Base-by-base conservation (phyloP, 2,888 invertebrate species). In the Drosophila aldrichi region DNA sequence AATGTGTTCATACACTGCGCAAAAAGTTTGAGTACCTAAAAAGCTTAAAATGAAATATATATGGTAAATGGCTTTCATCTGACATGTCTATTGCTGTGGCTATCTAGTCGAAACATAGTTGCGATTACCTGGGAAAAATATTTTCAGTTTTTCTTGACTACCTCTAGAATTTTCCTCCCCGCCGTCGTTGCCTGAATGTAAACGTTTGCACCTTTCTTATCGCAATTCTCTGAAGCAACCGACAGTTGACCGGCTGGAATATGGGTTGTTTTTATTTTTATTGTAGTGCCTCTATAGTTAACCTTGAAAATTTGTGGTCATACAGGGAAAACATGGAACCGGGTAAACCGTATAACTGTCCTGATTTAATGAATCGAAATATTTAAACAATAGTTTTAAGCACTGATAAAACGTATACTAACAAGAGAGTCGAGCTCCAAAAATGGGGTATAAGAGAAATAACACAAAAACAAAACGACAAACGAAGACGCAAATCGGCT, bases 401-500 rank as follows among this genome's bases (percentile, higher is more conserved):
- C 43, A 16, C 20, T 56, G 41, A 41, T 48, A n/a, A 49, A 83
- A 62, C 60, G 51, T 62, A 70, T 73, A 20, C 20, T 18, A 14
- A 63, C 58, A 64, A 77, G 65, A 69, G 46, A 58, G 58, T 44
- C 40, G 46, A 32, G 41, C 32, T 20, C 16, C 25, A 67, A 56
- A 25, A 46, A 46, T 25, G 60, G 60, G 41, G 18, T 18, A 49
- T 59, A 46, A 59, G 44, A 38, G 66, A 16, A 60, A 59, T 22
- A 67, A 51, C 38, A 6, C 6, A 36, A 36, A 36, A 36, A 48
- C 12, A 57, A 61, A 66, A 66, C 43, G 41, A n/a, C 60, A 72
- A 66, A 73, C 68, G 70, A 74, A 83, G 84, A 74, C 86, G 90
- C 79, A 89, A 90, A 90, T 90, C 89, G 84, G 88, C 86, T 86